These are phyloP conservation scores for Pheosia tremula DNA, from an alignment of 2,888 invertebrate genomes.

Conservation along the genomic window DNA sequence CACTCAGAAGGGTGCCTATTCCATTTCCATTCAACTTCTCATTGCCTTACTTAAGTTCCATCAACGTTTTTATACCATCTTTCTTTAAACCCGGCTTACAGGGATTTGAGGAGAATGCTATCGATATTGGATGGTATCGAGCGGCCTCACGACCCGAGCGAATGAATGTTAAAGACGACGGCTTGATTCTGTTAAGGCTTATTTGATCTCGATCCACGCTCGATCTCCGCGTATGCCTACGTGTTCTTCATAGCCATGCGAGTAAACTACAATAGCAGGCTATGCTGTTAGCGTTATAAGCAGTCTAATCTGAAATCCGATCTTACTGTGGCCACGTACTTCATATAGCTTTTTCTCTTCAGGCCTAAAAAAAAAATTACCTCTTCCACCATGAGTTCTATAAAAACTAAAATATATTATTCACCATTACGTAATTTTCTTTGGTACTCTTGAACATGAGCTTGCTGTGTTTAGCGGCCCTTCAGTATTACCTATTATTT, in stretches of 20 bases:
- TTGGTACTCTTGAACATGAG: no score
- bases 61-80: conserved; percentile 27
- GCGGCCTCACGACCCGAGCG: conserved; percentile 24
- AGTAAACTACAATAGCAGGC: neutral
- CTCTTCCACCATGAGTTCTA: no score
- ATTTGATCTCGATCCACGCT: conserved; percentile 38
- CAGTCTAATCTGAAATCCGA: neutral
- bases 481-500: no score
- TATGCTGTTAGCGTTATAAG: neutral
- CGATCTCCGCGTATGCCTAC: conserved; percentile 27
- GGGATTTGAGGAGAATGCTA: conserved; percentile 37
- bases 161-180: conserved; percentile 41
- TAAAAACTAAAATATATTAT: no score
- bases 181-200: conserved; percentile 35
- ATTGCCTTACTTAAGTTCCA: conserved; percentile 6
- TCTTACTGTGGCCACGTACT: no score
- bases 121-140: conserved; percentile 35
- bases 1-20: conserved; percentile 13
- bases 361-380: no score
- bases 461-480: no score
- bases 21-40: conserved; percentile 32
- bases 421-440: no score
- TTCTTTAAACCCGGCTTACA: conserved; percentile 33
- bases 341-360: no score
- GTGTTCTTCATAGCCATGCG: conserved; percentile 18